Percentiles rank a stretch among this genome's conserved stretches.
phyloP scores from a whole-genome alignment of 2,888 invertebrate genomes.

The Listrodromus nycthemerus region DNA sequence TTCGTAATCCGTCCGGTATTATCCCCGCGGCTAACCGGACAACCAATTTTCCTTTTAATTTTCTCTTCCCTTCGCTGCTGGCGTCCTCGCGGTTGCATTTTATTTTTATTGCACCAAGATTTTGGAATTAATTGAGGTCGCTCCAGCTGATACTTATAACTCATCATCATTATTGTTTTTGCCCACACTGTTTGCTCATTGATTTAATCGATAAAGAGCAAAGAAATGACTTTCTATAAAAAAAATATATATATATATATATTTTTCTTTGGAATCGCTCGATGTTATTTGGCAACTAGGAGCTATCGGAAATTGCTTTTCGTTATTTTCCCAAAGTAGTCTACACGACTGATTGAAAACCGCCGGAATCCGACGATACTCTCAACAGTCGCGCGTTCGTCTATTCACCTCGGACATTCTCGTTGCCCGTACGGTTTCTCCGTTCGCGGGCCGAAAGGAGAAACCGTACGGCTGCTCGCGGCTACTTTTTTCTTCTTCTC shows the following conservation, averaged over 20 bases:
- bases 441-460: neutral
- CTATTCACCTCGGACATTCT: neutral
- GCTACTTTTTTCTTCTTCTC: conserved; percentile 2
- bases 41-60: neutral
- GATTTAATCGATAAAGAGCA: too few species aligned
- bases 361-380: too few species aligned
- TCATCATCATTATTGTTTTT: too few species aligned
- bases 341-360: too few species aligned
- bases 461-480: conserved; percentile 20
- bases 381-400: too few species aligned
- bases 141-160: neutral
- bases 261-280: too few species aligned
- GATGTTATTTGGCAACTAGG: too few species aligned
- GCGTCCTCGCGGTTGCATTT: conserved; percentile 17
- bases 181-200: too few species aligned
- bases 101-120: conserved; percentile 47
- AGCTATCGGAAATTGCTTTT: too few species aligned
- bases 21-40: conserved; percentile 32
- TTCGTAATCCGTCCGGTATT: conserved; percentile 56
- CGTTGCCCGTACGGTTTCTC: conserved; percentile 32
- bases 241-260: too few species aligned
- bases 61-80: neutral
- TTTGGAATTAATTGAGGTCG: conserved; percentile 14
- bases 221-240: too few species aligned
- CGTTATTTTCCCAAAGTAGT: too few species aligned